Evolutionary conservation across 1,140 invertebrate genomes (phyloP).

Genomic region (Listronotus oregonensis): DNA sequence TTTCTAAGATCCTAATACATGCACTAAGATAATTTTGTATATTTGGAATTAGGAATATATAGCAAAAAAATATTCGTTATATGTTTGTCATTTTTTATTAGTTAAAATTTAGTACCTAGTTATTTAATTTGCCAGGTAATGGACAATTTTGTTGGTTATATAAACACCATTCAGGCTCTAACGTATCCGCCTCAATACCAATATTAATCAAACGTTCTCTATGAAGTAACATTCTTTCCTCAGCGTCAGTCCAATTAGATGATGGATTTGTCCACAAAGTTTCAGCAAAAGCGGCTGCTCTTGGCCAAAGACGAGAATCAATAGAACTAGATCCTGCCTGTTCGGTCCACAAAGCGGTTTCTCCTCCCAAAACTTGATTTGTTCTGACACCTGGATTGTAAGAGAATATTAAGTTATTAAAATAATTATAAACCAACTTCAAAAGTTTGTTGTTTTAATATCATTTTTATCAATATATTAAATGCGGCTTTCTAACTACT

Average conservation of each 20-base stretch:
- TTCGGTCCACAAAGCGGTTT: conserved; percentile 80
- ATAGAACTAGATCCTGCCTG: conserved; percentile 68
- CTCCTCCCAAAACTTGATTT: conserved; percentile 64
- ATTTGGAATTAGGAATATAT: too few relatives aligned
- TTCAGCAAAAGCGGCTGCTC: conserved; percentile 78
- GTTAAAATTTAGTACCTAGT: too few relatives aligned
- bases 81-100: too few relatives aligned
- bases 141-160: conserved; percentile 74
- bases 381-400: conserved; percentile 10
- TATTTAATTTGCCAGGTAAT: conserved; percentile 36
- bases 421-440: too few relatives aligned
- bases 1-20: too few relatives aligned
- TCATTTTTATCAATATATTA: too few relatives aligned
- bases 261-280: conserved; percentile 74
- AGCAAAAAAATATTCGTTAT: too few relatives aligned
- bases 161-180: conserved; percentile 80
- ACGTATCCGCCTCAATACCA: conserved; percentile 68
- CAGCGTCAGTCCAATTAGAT: conserved; percentile 64
- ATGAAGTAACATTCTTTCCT: conserved; percentile 69
- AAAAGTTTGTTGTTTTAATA: too few relatives aligned
- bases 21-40: too few relatives aligned
- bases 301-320: conserved; percentile 75
- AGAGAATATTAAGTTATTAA: too few relatives aligned
- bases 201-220: conserved; percentile 70
- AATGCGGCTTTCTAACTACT: too few relatives aligned